Evolutionary conservation across 2,888 invertebrate genomes (phyloP), one percentile per base, ranked within the genome.

Genomic region (Xestia c-nigrum): DNA sequence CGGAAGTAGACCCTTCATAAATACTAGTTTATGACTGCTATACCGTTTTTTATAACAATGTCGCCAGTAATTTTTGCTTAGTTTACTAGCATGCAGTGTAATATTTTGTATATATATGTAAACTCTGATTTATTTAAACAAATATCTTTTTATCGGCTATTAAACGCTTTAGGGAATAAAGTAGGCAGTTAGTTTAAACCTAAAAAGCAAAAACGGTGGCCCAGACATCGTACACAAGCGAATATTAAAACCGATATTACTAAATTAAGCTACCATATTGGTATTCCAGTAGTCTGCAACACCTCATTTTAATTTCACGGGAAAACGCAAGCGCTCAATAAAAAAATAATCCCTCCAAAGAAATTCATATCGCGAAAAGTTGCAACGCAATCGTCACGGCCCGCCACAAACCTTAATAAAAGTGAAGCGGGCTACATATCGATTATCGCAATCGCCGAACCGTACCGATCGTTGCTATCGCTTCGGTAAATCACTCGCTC

Each of bases 401-500:
- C 75, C 87, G 85, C 85, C 83, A 86, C 87, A 76, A 79, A 83
- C 85, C 89, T 90, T 90, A 91, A 93, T 94, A 94, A 94, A 94
- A 94, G 91, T 91, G 94, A 91, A 89, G 89, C 87, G 85, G 81
- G 89, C 89, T 89, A 90, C 74, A 81, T 93, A 94, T 95, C 94
- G 95, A 95, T 95, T 95, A 95, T 92, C 91, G 90, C 88, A 88
- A 90, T 88, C 94, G 89, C 85, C 91, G 92, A 91, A 91, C 94
- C 94, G 94, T 91, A 90, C 91, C 93, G 92, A 90, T 94, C 90
- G 90, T 80, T 90, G 89, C 91, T 90, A 94, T 94, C 94, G 92
- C 89, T 85, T 85, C 91, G 92, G 94, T 95, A 95, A 95, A 95
- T 96, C 95, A 95, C 90, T 89, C 87, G 74, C 75, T 85, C 85